Percentiles rank a stretch among this genome's conserved stretches.
Evolutionary conservation across 1,140 invertebrate species (phyloP).

Genomic region (Drosophila asahinai): DNA sequence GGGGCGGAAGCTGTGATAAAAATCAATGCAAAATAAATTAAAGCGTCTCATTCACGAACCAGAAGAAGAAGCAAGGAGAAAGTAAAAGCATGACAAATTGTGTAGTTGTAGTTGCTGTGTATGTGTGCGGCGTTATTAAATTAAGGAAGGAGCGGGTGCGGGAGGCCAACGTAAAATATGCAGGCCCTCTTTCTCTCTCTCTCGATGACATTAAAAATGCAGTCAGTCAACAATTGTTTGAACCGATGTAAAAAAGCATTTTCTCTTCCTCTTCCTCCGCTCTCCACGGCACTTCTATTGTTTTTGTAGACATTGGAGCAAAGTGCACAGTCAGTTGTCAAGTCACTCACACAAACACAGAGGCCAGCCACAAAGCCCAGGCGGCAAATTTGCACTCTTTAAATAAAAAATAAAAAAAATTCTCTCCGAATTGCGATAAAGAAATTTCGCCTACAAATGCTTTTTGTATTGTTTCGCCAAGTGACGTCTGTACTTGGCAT

Average conservation of each 20-base stretch:
- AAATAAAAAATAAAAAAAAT: not conserved
- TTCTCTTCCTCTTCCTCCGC: constrained; percentile 11
- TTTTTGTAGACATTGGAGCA: constrained; percentile 56
- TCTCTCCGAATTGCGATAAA: constrained; percentile 31
- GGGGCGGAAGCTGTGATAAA: constrained; percentile 59
- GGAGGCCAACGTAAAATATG: constrained; percentile 15
- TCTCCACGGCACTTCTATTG: constrained; percentile 42
- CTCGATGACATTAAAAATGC: constrained; percentile 27
- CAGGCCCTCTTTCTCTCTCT: constrained; percentile 13
- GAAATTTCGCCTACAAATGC: constrained; percentile 55
- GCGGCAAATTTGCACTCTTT: constrained; percentile 34
- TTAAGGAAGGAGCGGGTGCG: constrained; percentile 40
- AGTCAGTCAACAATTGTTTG: constrained; percentile 42
- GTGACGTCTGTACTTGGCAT: constrained; percentile 47
- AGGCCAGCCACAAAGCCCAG: constrained; percentile 11
- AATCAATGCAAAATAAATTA: constrained; percentile 78
- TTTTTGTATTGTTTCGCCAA: constrained; percentile 27
- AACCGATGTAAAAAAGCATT: constrained; percentile 29
- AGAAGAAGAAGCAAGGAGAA: constrained; percentile 43
- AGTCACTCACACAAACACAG: constrained; percentile 37
- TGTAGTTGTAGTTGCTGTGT: constrained; percentile 34
- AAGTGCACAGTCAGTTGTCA: constrained; percentile 66
- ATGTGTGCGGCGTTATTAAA: constrained; percentile 62
- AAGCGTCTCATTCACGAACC: constrained; percentile 18
- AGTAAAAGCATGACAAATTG: constrained; percentile 58